These are phyloP conservation scores for Drosophila meridiana DNA, from an alignment of 2,888 invertebrate species.

Conservation along the genomic window DNA sequence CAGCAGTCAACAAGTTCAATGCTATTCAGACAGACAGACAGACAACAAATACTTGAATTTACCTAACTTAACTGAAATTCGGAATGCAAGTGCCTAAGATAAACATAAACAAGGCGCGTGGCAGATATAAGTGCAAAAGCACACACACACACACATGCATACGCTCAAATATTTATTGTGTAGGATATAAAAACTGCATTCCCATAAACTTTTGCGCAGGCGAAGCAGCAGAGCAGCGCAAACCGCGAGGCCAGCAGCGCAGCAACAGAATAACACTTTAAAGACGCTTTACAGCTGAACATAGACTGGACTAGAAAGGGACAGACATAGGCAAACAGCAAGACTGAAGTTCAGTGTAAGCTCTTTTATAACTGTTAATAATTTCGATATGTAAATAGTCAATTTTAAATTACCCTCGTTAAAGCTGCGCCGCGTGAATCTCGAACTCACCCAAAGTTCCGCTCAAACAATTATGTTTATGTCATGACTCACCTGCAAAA, in stretches of 20 bases:
- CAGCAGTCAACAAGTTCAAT: slow-evolving; percentile 61
- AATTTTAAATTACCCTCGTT: not conserved
- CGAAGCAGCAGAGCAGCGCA: slow-evolving; percentile 31
- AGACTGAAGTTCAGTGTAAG: not conserved
- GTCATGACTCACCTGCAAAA: slow-evolving; percentile 69
- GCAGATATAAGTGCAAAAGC: slow-evolving; percentile 19
- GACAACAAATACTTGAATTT: slow-evolving; percentile 20
- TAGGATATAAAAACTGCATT: slow-evolving; percentile 59
- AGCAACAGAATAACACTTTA: slow-evolving; percentile 5
- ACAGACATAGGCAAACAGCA: not conserved
- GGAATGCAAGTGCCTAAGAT: slow-evolving; percentile 21
- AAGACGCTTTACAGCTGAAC: not conserved
- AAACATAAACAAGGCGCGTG: slow-evolving; percentile 52
- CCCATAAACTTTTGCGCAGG: slow-evolving; percentile 49
- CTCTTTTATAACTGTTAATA: not conserved
- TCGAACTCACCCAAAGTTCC: slow-evolving; percentile 45
- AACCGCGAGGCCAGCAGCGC: slow-evolving; percentile 8
- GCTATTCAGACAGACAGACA: slow-evolving; percentile 39
- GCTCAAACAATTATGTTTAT: slow-evolving; percentile 7
- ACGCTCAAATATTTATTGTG: slow-evolving; percentile 61
- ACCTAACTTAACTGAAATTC: slow-evolving; percentile 12
- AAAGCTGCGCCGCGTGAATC: not conserved
- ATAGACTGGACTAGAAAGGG: not conserved
- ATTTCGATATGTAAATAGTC: not conserved
- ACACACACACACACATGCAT: slow-evolving; percentile 18